Conservation (phyloP, 2,113 vertebrate species). For the Vanacampus margaritifer region DNA sequence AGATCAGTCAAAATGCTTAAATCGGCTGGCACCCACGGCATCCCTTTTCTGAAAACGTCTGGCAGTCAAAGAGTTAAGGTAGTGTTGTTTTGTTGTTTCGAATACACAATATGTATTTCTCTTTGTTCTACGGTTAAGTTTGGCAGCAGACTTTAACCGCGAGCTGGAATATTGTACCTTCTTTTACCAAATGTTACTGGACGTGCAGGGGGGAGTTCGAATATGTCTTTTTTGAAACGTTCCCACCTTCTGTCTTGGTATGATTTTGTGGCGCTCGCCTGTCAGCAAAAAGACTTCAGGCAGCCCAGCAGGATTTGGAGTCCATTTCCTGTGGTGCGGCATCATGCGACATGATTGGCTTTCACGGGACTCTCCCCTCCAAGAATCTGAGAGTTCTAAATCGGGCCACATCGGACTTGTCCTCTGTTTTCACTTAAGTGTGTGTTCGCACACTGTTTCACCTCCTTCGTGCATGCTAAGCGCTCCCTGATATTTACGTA, state of each 20-base stretch:
- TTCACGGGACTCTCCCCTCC: conserved; percentile 7
- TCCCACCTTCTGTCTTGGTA: neutral
- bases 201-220: too few species aligned
- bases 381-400: conserved; percentile 31
- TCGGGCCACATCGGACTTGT: conserved; percentile 26
- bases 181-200: too few species aligned
- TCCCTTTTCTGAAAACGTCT: too few species aligned
- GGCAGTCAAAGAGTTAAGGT: too few species aligned
- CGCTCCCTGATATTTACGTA: conserved; percentile 13
- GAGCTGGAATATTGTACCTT: too few species aligned
- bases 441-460: conserved; percentile 13
- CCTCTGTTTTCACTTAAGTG: conserved; percentile 43
- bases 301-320: neutral
- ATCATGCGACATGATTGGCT: conserved; percentile 28
- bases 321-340: conserved; percentile 48
- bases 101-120: too few species aligned
- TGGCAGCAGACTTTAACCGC: too few species aligned
- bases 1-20: too few species aligned
- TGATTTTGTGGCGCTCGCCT: conserved; percentile 33
- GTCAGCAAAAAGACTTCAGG: conserved; percentile 7
- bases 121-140: too few species aligned
- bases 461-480: conserved; percentile 15
- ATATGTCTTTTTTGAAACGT: neutral
- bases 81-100: too few species aligned
- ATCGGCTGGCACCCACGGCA: too few species aligned